A percentile compares a stretch with the other conserved stretches of the same genome.
phyloP scores from a whole-genome alignment of 2,113 vertebrate species.

The Podilymbus podiceps region DNA sequence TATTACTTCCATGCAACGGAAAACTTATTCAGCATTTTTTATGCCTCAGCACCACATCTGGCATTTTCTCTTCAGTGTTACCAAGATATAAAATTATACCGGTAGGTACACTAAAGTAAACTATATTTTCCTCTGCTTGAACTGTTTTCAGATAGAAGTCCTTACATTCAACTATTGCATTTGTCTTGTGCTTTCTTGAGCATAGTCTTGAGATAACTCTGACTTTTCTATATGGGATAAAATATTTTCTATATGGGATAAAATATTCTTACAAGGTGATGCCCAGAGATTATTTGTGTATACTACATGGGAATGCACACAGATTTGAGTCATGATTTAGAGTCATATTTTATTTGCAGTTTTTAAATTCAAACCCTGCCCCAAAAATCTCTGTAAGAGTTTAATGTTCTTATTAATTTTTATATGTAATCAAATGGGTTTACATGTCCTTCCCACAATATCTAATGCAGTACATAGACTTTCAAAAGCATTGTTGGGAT shows the following conservation, averaged over 20 bases:
- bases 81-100: neutral
- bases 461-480: neutral
- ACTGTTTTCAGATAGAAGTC: neutral
- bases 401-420: neutral
- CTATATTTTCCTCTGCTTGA: neutral
- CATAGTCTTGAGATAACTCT: neutral
- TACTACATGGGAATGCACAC: neutral
- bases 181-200: neutral
- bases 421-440: neutral
- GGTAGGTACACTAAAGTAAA: neutral
- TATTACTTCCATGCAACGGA: neutral
- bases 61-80: neutral
- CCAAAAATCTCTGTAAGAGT: neutral
- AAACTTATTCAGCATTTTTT: neutral
- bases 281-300: neutral
- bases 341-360: neutral
- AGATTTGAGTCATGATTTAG: neutral
- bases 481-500: neutral
- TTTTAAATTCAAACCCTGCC: neutral
- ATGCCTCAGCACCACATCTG: neutral
- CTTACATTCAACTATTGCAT: neutral
- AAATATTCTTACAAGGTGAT: neutral
- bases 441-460: neutral
- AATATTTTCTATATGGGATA: neutral
- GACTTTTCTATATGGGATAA: neutral